Conservation (phyloP, 1,140 invertebrate species). For the Nymphalis io region DNA sequence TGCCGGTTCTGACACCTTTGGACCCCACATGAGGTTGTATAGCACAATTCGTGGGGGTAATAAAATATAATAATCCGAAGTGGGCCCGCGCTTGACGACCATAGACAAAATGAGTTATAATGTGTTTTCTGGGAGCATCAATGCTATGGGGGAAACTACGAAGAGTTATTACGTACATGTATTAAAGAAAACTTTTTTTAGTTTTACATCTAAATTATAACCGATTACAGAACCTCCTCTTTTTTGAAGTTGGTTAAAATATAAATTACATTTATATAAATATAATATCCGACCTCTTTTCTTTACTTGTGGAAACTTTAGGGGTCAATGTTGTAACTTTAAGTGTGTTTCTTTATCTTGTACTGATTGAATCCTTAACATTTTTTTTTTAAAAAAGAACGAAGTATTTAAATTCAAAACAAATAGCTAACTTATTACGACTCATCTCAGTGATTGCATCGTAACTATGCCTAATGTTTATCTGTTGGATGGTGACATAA, state of each 20-base stretch:
- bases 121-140: conserved; percentile 19
- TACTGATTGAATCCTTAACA: too few relatives aligned
- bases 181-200: too few relatives aligned
- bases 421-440: conserved; percentile 11
- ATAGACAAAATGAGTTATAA: conserved; percentile 35
- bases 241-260: too few relatives aligned
- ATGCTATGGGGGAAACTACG: conserved; percentile 7
- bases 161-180: background rate
- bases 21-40: conserved; percentile 69
- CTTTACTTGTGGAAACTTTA: too few relatives aligned
- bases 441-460: conserved; percentile 53
- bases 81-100: conserved; percentile 36
- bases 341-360: too few relatives aligned
- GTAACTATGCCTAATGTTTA: conserved; percentile 53
- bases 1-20: conserved; percentile 74
- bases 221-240: too few relatives aligned
- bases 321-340: too few relatives aligned
- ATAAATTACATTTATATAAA: too few relatives aligned
- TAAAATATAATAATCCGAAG: conserved; percentile 70
- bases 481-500: conserved; percentile 16
- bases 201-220: too few relatives aligned
- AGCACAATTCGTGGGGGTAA: conserved; percentile 71
- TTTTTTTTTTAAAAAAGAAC: too few relatives aligned
- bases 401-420: too few relatives aligned
- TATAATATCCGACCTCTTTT: too few relatives aligned